phyloP scores from a whole-genome alignment of 2,797 vertebrate species.

The Huso huso region DNA sequence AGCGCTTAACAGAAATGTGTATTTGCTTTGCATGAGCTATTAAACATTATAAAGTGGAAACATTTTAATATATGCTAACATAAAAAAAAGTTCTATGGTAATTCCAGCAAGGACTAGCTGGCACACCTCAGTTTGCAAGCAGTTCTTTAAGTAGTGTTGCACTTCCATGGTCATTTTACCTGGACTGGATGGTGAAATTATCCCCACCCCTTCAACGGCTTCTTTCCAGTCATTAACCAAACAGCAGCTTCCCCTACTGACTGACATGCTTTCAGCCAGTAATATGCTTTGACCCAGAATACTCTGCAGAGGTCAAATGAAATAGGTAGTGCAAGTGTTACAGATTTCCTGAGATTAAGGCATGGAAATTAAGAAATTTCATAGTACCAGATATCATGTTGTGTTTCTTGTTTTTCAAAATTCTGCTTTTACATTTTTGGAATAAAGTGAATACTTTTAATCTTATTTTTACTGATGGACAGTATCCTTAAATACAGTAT shows the following conservation, averaged over 20 bases:
- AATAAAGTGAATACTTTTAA: not conserved
- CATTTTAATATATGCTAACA: not conserved
- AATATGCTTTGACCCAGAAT: no score
- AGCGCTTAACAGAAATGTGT: slow-evolving; percentile 11
- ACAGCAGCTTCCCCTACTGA: no score
- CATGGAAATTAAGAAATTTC: no score
- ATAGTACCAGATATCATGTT: not conserved
- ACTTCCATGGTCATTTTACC: slow-evolving; percentile 47
- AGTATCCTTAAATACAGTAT: not conserved
- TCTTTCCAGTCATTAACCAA: no score
- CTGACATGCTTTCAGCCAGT: no score
- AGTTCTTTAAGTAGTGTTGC: slow-evolving; percentile 33
- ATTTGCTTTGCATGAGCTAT: not conserved
- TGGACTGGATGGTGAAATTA: slow-evolving; percentile 39
- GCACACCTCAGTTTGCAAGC: slow-evolving; percentile 30
- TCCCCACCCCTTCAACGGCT: slow-evolving; percentile 1
- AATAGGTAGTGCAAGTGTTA: no score
- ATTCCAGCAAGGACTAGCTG: slow-evolving; percentile 29
- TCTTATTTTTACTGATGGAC: not conserved
- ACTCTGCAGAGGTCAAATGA: no score
- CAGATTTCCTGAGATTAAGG: no score
- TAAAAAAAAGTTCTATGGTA: slow-evolving; percentile 18
- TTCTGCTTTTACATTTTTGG: not conserved
- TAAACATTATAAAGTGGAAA: slow-evolving; percentile 1
- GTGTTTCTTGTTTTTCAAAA: not conserved